Conservation (phyloP, 2,797 vertebrate species). For the Notoglanidium macrostoma region DNA sequence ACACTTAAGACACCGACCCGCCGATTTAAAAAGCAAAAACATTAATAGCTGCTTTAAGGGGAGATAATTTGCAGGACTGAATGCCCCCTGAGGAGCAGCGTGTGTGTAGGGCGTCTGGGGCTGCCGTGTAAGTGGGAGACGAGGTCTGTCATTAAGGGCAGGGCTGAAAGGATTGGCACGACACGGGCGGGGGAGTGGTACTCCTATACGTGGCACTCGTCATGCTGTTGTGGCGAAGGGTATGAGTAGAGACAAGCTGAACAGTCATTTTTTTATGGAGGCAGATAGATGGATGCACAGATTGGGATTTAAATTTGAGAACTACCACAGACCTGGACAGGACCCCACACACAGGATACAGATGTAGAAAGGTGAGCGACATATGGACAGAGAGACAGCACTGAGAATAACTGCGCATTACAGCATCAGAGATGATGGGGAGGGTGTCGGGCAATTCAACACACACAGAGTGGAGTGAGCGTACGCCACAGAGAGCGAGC, state of each 20-base stretch:
- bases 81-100: conserved; percentile 34
- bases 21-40: conserved; percentile 28
- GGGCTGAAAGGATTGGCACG: conserved; percentile 31
- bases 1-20: neutral
- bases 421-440: neutral
- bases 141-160: conserved; percentile 55
- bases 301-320: neutral
- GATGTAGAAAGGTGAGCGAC: conserved; percentile 32
- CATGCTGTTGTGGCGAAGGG: conserved; percentile 40
- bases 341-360: conserved; percentile 48
- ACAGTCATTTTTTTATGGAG: neutral
- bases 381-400: neutral
- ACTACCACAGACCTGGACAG: neutral
- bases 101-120: conserved; percentile 30
- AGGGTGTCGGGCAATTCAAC: conserved; percentile 43
- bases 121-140: conserved; percentile 32
- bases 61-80: conserved; percentile 27
- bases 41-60: conserved; percentile 33
- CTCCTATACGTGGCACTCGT: conserved; percentile 37
- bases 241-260: neutral
- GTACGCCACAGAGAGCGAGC: conserved; percentile 35
- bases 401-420: neutral
- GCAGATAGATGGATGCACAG: neutral
- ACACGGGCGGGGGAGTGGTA: conserved; percentile 25
- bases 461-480: conserved; percentile 48